Base-by-base conservation (phyloP, 2,888 invertebrate genomes). In the Molanna angustata region DNA sequence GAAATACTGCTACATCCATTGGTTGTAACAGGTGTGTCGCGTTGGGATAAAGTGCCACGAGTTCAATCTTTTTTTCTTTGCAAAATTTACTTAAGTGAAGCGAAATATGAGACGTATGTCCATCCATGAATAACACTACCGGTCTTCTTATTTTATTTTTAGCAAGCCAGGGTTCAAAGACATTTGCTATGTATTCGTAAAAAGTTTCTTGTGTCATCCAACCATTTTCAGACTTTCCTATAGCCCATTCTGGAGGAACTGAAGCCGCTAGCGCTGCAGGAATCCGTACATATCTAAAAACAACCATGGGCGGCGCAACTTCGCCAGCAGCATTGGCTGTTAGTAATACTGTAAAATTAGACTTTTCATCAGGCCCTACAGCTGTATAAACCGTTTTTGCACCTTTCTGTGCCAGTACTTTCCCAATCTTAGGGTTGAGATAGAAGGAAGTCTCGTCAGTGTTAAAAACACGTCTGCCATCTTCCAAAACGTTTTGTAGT, bases 201-300 rank as follows among this genome's bases (percentile, higher is more conserved):
- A 72, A 71, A 2, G 62, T 64, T 57, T 66, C 66, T 1, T 62
- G 58, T 6, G 65, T 70, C 69, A 72, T 72, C 69, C 72, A 71
- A 4, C 69, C 69, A 44, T 52, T 64, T 18, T 70, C 68, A 13
- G 67, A 66, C 51, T 61, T 64, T 27, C 69, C 71, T 21, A 68
- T 49, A 35, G 64, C 64, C 69, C 69, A 73, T 11, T 58, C 62
- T 56, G 58, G 43, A 44, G 67, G 66, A 40, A 68, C 60, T 33
- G 55, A 61, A 6, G 18, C 13, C 2, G 27, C 40, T 13, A 49
- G 21, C 2, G 21, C 39, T 4, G 20, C 17, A 7, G 40, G 40
- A 11, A 40, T 39, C 13, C 40, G 16, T n/a, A 6, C 14, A 17
- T 49, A 21, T 17, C 22, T 39, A 31, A 40, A 49, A 6, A 49